Evolutionary conservation across 2,888 invertebrate genomes (phyloP).

Genomic region (Galerucella calmariensis): DNA sequence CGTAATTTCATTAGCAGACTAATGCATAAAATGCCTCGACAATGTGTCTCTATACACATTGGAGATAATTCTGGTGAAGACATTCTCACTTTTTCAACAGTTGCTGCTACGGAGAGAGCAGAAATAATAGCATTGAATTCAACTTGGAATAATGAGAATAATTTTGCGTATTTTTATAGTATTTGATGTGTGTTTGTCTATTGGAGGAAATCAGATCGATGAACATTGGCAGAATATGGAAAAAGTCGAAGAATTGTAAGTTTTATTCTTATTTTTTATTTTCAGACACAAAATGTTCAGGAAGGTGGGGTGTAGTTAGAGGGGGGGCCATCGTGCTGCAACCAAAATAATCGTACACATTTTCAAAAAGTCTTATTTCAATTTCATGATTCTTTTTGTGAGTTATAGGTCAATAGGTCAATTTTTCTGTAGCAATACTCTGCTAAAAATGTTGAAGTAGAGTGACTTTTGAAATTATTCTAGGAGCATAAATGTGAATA

Average conservation of each 20-base stretch:
- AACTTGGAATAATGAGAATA: background rate
- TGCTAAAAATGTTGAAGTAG: no score
- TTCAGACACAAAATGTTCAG: background rate
- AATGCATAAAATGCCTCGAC: constrained; percentile 15
- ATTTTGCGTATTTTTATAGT: background rate
- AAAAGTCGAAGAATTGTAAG: constrained; percentile 24
- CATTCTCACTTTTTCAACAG: constrained; percentile 11
- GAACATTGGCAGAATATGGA: constrained; percentile 14
- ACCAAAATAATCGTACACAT: no score
- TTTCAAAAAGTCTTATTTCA: no score
- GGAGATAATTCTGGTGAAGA: background rate
- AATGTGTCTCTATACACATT: constrained; percentile 20
- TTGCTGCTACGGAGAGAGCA: background rate
- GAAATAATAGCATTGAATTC: background rate
- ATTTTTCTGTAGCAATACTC: no score
- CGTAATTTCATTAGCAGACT: background rate
- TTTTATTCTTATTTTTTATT: background rate
- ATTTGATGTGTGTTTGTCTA: constrained; percentile 1
- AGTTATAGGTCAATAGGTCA: no score
- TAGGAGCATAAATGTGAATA: no score
- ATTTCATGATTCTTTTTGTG: no score
- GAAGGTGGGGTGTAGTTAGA: no score
- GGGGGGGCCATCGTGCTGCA: no score
- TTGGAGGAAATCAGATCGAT: constrained; percentile 1
- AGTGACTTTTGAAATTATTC: no score